Evolutionary conservation across 1,140 invertebrate species (phyloP), one percentile per base, ranked within the genome.

Genomic region (Pantala flavescens): DNA sequence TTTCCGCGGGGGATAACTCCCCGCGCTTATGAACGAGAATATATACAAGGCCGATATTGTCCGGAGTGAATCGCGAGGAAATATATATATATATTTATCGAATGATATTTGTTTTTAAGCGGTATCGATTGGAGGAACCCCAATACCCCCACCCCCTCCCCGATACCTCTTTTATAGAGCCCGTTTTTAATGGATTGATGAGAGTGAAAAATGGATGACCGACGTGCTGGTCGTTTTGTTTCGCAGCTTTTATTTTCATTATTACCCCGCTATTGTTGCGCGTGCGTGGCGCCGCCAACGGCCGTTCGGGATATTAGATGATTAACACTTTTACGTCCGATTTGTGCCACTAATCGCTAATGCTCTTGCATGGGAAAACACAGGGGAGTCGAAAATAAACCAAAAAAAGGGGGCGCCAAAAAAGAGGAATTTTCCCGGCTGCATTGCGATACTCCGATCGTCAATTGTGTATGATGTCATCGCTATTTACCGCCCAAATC

Each of bases 281-380:
- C 28, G 28, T 36, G 28, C 28, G 49, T 63, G 49, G 49, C 14
- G 49, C 49, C 12, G 2, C n/a, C 49, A 63, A 63, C 12, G 49
- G n/a, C 1, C 49, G 49, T 19, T 63, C n/a, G 49, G 49, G n/a
- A 63, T 63, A 63, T 63, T 63, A 63, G 49, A 63, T 63, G 49
- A 63, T 63, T 63, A 63, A 63, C 49, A 63, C 49, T 63, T 63
- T 63, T 63, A 63, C 49, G 49, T 63, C 49, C 49, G 49, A 63
- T 63, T 63, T 63, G n/a, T 63, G 49, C 49, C 16, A 12, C 16
- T 63, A 63, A 63, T 63, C 49, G 49, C 49, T 16, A 63, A 19
- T 63, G 16, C 49, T 63, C n/a, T 5, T 21, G 5, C 49, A 5
- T 21, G 49, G n/a, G n/a, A 63, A 63, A 63, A 63, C n/a, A 63